phyloP scores from a whole-genome alignment of 2,888 invertebrate genomes.

The Athalia circularis region DNA sequence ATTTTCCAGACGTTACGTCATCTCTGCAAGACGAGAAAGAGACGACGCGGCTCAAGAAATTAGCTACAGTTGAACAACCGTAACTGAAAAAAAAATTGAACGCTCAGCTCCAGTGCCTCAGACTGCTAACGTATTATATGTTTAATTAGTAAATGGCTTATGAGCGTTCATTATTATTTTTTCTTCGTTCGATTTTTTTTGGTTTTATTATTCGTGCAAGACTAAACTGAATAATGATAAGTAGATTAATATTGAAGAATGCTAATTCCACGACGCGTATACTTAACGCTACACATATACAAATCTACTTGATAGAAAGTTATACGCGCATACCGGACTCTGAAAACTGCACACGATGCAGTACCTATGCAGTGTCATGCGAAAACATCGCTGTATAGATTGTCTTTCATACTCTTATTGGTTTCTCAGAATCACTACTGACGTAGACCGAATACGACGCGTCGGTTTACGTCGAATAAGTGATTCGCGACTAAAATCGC shows the following conservation, averaged over 20 bases:
- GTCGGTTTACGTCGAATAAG: conserved; percentile 31
- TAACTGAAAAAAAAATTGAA: conserved; percentile 41
- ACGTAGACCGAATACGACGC: conserved; percentile 20
- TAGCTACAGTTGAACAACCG: conserved; percentile 43
- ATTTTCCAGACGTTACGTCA: conserved; percentile 47
- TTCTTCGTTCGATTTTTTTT: no score
- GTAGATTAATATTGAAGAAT: background rate
- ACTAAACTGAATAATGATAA: background rate
- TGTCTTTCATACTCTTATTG: conserved; percentile 42
- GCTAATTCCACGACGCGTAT: no score
- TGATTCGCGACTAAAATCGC: background rate
- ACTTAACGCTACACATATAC: background rate
- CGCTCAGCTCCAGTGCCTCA: background rate
- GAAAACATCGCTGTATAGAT: conserved; percentile 45
- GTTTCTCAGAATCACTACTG: conserved; percentile 41
- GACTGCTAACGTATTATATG: background rate
- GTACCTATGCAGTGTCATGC: conserved; percentile 47
- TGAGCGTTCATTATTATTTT: background rate
- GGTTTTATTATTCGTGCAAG: no score
- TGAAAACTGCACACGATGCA: conserved; percentile 42
- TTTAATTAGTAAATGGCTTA: conserved; percentile 1
- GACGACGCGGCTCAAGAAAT: conserved; percentile 30
- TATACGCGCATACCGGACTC: conserved; percentile 29
- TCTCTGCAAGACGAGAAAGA: conserved; percentile 18
- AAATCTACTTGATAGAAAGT: conserved; percentile 20